A percentile compares a stretch with the other conserved stretches of the same genome.
Conservation (phyloP, 1,140 invertebrate species). For the Teleopsis dalmanni region DNA sequence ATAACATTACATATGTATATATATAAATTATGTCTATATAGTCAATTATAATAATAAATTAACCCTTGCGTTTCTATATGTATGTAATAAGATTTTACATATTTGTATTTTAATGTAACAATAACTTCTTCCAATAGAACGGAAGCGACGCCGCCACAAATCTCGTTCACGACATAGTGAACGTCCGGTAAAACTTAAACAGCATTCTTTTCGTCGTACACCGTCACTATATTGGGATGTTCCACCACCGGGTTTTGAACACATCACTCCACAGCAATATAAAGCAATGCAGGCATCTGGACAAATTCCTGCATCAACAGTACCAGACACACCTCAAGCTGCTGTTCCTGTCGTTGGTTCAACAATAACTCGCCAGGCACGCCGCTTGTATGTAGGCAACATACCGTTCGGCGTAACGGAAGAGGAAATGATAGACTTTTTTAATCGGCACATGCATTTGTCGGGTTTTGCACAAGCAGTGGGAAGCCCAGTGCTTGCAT, state of each 20-base stretch:
- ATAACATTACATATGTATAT: too few species aligned
- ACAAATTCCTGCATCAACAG: conserved; percentile 88
- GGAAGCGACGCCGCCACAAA: background rate
- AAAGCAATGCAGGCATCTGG: conserved; percentile 84
- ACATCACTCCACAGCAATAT: conserved; percentile 89
- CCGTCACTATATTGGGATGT: conserved; percentile 98
- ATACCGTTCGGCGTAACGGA: conserved; percentile 99
- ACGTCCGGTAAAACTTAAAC: conserved; percentile 28
- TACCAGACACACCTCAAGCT: conserved; percentile 81
- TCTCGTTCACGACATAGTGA: conserved; percentile 16
- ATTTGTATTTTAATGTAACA: too few species aligned
- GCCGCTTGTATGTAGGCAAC: conserved; percentile 93
- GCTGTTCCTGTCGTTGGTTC: conserved; percentile 96
- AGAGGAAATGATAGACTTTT: conserved; percentile 99
- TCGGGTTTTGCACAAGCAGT: conserved; percentile 97
- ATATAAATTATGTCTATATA: too few species aligned
- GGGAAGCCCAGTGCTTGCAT: conserved; percentile 96
- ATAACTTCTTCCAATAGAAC: too few species aligned
- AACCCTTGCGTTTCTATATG: too few species aligned
- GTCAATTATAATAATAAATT: too few species aligned
- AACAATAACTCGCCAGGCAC: conserved; percentile 94
- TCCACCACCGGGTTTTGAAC: conserved; percentile 93
- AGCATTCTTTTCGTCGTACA: conserved; percentile 64
- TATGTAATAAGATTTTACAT: too few species aligned
- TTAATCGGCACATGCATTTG: conserved; percentile 99